Conservation (phyloP, 2,888 invertebrate species). For the Aphidius colemani region DNA sequence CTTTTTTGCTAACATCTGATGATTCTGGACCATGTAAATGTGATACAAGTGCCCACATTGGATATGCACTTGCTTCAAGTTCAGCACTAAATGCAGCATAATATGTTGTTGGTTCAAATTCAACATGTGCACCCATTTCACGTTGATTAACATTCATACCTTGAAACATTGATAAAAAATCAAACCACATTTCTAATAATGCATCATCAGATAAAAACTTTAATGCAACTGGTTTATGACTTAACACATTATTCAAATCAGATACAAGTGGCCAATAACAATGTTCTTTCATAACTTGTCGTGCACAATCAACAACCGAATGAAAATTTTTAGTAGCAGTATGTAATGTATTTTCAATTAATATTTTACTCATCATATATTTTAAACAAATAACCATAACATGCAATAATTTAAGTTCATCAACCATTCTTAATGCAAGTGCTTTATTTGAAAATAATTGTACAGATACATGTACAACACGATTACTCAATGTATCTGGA, state of each 20-base stretch:
- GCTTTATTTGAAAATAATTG: slow-evolving; percentile 94
- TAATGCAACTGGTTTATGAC: slow-evolving; percentile 88
- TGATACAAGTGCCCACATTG: slow-evolving; percentile 95
- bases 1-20: slow-evolving; percentile 75
- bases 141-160: slow-evolving; percentile 97
- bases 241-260: slow-evolving; percentile 94
- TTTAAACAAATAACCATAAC: slow-evolving; percentile 90
- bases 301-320: slow-evolving; percentile 89
- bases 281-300: slow-evolving; percentile 94
- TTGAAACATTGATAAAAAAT: slow-evolving; percentile 92
- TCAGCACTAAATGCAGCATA: slow-evolving; percentile 98
- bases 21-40: slow-evolving; percentile 79
- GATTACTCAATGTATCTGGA: slow-evolving; percentile 90
- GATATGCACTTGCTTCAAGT: slow-evolving; percentile 94
- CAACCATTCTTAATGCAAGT: slow-evolving; percentile 87
- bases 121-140: slow-evolving; percentile 88
- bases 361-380: slow-evolving; percentile 91
- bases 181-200: slow-evolving; percentile 95
- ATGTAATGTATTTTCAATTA: slow-evolving; percentile 85
- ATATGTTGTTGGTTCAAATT: slow-evolving; percentile 96
- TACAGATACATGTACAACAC: slow-evolving; percentile 97
- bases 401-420: slow-evolving; percentile 85
- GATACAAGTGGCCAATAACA: slow-evolving; percentile 98
- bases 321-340: slow-evolving; percentile 81
- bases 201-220: slow-evolving; percentile 87